A percentile compares a stretch with the other conserved stretches of the same genome.
These are phyloP conservation scores for Sebastes hubbsi DNA, from an alignment of 2,797 vertebrate genomes.

Conservation along the genomic window DNA sequence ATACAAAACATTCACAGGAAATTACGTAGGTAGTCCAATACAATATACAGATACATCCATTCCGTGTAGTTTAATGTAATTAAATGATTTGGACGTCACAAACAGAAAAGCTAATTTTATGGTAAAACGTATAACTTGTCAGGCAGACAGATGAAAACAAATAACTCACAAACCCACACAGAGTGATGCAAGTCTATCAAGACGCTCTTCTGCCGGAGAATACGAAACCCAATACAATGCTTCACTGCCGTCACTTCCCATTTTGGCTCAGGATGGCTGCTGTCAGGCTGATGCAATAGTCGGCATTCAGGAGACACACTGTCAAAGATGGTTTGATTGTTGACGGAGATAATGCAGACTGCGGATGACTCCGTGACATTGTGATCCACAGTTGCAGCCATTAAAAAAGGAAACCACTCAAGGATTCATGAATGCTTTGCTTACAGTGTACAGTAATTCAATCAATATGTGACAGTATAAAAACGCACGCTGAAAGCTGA, in stretches of 20 bases:
- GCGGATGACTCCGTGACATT: constrained; percentile 42
- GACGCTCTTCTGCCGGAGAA: constrained; percentile 22
- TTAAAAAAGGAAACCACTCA: constrained; percentile 29
- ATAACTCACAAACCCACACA: constrained; percentile 22
- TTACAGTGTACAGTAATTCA: constrained; percentile 10
- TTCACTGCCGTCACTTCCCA: constrained; percentile 47
- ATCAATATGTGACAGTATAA: constrained; percentile 6
- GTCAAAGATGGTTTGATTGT: constrained; percentile 64
- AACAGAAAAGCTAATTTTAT: constrained; percentile 6
- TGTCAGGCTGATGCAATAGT: constrained; percentile 70
- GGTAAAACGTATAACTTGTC: constrained; percentile 8
- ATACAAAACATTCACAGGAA: not conserved
- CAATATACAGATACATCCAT: not conserved
- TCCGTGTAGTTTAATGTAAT: constrained; percentile 3
- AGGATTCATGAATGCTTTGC: constrained; percentile 3
- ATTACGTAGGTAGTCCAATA: not conserved
- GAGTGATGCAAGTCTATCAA: constrained; percentile 40
- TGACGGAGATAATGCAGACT: constrained; percentile 43
- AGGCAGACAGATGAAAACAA: constrained; percentile 28
- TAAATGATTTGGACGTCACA: not conserved
- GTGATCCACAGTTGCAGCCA: constrained; percentile 26
- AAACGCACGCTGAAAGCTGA: not conserved
- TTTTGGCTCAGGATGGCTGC: constrained; percentile 56
- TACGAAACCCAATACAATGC: constrained; percentile 34
- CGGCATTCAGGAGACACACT: constrained; percentile 54